phyloP scores from a whole-genome alignment of 2,888 invertebrate species.

The Limnephilus rhombicus region DNA sequence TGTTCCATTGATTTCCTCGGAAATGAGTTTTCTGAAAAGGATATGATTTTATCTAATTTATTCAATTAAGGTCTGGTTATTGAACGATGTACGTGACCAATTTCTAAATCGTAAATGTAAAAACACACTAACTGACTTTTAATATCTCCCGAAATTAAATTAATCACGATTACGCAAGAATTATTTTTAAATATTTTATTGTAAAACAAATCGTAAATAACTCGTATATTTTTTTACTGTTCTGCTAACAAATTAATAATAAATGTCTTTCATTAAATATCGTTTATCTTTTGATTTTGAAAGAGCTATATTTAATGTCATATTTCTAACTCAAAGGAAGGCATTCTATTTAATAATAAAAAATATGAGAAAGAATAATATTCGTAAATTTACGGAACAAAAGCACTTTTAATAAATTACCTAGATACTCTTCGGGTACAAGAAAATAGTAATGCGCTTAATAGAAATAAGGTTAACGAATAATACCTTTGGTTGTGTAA shows the following conservation, averaged over 20 bases:
- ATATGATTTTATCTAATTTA: too few species aligned
- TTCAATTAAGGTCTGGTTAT: too few species aligned
- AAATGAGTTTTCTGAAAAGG: too few species aligned
- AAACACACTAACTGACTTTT: too few species aligned
- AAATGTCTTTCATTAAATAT: background rate
- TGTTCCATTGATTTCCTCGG: too few species aligned
- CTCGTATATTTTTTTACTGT: background rate
- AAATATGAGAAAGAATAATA: background rate
- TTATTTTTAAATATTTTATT: too few species aligned
- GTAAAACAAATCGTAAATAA: too few species aligned
- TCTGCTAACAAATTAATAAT: background rate
- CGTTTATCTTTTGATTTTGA: background rate
- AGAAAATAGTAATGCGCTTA: background rate
- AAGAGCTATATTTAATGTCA: background rate
- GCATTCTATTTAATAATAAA: background rate
- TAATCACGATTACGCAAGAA: background rate
- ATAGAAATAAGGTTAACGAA: background rate
- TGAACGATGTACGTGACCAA: too few species aligned
- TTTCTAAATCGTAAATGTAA: too few species aligned
- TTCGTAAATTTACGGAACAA: background rate
- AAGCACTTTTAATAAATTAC: background rate
- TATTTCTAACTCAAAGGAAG: background rate
- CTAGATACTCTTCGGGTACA: background rate
- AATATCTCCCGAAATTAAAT: too few species aligned
- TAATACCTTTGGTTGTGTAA: background rate